These are phyloP conservation scores for Synergus gifuensis DNA, from an alignment of 2,888 invertebrate species.

Conservation along the genomic window DNA sequence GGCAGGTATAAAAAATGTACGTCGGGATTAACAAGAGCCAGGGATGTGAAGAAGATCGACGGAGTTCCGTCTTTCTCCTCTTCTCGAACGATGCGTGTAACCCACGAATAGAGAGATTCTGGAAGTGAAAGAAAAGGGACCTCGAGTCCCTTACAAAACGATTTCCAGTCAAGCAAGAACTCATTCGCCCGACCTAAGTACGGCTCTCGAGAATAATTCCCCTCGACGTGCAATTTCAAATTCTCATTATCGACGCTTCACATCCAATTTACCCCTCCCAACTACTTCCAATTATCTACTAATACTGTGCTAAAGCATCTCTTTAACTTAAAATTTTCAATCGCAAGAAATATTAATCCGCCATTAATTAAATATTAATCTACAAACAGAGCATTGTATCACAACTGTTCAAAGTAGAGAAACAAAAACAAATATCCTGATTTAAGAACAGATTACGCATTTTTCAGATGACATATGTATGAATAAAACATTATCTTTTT, in stretches of 20 bases:
- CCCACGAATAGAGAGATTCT: constrained; percentile 31
- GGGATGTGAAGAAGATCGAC: constrained; percentile 23
- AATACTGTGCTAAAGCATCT: constrained; percentile 26
- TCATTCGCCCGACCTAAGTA: constrained; percentile 38
- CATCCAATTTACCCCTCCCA: constrained; percentile 23
- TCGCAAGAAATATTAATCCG: background rate
- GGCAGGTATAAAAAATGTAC: constrained; percentile 28
- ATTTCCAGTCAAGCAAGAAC: constrained; percentile 40
- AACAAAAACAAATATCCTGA: no score
- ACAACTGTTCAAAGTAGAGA: background rate
- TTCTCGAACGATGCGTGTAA: constrained; percentile 28
- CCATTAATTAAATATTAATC: background rate
- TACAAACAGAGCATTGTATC: background rate
- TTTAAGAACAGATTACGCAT: background rate
- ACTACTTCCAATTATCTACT: constrained; percentile 34
- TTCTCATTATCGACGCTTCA: constrained; percentile 59
- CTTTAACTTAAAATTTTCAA: constrained; percentile 9
- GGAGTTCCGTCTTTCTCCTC: constrained; percentile 4
- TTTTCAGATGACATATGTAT: background rate
- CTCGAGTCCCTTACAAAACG: constrained; percentile 35
- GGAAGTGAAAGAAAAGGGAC: constrained; percentile 28
- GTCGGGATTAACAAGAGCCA: background rate
- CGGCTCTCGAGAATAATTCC: constrained; percentile 51
- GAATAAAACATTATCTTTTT: background rate
- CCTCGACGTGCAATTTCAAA: constrained; percentile 46